Base-by-base conservation (phyloP, 2,797 vertebrate species). In the Champsocephalus esox region DNA sequence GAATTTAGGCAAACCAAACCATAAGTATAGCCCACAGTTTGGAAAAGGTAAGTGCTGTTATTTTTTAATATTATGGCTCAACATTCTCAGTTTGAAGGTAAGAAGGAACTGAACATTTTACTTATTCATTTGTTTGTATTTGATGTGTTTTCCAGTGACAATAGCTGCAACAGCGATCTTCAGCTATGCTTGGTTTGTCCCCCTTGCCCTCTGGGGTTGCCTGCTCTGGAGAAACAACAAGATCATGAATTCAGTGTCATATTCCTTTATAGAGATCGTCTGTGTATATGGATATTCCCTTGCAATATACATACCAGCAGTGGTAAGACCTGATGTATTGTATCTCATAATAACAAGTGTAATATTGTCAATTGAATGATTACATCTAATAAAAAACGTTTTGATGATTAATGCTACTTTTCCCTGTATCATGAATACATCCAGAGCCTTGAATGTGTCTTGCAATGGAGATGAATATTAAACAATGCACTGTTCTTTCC, bases 221-320 rank as follows among this genome's bases (percentile, higher is more conserved):
- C 93, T 99, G 74, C 85, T 97, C 52, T 99, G 98, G 98, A 96
- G 98, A 91, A 98, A 96, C 92, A 97, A 91, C 85, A 98, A 96
- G 92, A 94, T 97, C 66, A 93, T 97, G 95, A 97, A 92, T 90
- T 93, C 96, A 21, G 97, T 99, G 74, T 97, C 97, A 32, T 99
- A 99, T 77, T 97, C 97, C 0, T 99, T 99, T 76, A 94, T 99
- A 94, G 97, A 99, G 94, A 97, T 99, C 0, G 96, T 98, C 78
- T 99, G 98, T 46, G 97, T 97, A 0, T 99, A 99, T 0, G 98
- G 98, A 82, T 99, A 99, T 84, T 99, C 98, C 0, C 97, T 99
- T 70, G 96, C 97, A 52, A 89, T 99, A 84, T 99, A 98, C 89
- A 96, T 99, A 73, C 98, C 98, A 81, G 97, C 97, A 11, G 97